Conservation (phyloP, 2,888 invertebrate species). For the Cephus sareptanus region DNA sequence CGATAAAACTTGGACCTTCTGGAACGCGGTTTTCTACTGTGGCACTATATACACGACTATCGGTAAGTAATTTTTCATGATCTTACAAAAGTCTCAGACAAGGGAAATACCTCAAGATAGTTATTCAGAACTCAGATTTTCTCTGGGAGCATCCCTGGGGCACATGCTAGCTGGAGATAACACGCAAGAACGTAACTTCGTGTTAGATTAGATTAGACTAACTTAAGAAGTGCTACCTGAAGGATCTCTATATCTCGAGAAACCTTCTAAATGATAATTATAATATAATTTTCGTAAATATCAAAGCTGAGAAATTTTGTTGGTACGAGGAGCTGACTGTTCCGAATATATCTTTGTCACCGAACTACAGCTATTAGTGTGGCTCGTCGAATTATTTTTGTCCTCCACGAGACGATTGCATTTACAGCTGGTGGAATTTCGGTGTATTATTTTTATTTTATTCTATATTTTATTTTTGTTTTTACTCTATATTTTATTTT, state of each 20-base stretch:
- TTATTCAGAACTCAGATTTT: neutral
- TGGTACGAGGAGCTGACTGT: neutral
- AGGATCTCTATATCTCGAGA: neutral
- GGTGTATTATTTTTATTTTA: neutral
- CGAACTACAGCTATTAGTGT: neutral
- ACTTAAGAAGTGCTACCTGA: neutral
- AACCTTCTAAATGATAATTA: neutral
- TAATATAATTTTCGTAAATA: neutral
- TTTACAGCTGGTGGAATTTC: neutral
- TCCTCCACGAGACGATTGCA: neutral
- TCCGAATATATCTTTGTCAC: neutral
- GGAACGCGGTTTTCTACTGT: constrained; percentile 88
- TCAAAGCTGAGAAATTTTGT: neutral
- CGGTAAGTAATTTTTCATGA: constrained; percentile 70
- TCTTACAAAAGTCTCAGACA: neutral
- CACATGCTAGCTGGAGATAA: neutral
- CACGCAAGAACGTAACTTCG: neutral
- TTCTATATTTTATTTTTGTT: neutral
- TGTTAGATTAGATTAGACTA: neutral
- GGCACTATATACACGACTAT: constrained; percentile 91
- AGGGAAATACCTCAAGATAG: neutral
- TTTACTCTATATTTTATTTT: neutral
- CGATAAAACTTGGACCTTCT: constrained; percentile 80
- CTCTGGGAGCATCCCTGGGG: neutral
- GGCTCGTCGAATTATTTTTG: neutral